Base-by-base conservation (phyloP, 1,140 invertebrate genomes). In the Macrostomum lignano region DNA sequence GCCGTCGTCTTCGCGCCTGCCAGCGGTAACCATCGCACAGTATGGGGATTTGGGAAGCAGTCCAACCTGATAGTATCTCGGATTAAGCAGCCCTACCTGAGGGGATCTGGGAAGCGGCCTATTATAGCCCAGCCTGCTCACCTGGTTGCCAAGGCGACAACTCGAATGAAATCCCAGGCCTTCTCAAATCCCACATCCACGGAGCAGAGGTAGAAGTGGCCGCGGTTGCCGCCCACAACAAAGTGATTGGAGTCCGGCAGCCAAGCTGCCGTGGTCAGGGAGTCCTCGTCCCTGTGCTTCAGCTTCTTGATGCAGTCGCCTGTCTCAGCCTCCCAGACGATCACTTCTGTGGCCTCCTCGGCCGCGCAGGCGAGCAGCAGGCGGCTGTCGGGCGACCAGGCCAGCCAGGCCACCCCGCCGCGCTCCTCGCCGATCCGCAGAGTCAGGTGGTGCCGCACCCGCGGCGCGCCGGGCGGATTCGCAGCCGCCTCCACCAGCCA, bases 151-250 rank as follows among this genome's bases (percentile, higher is more conserved):
- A 10, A 24, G 23, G 23, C 23, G 23, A n/a, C 23, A 24, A n/a
- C 10, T 24, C 21, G n/a, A 25, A 9, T 25, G 11, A 14, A 36
- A 31, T n/a, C 11, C 30, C 10, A 33, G 4, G 17, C 36, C 13
- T 7, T 23, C 21, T 25, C 7, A 37, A 61, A 66, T 60, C 61
- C 72, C 74, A 67, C 78, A 91, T 54, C 81, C n/a, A n/a, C n/a
- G n/a, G n/a, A n/a, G n/a, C n/a, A n/a, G n/a, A n/a, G 72, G 64
- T 91, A 93, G 65, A 93, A 93, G 63, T 93, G 81, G 36, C 86
- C 86, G 35, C 78, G 68, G 32, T 74, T 72, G 36, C 86, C 84
- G 40, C 81, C 86, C 37, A 74, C 73, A 17, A 86, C 77, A 63
- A 93, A 91, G 53, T 72, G 73, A 46, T 68, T 71, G 7, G 74